These are phyloP conservation scores for Cladopsammia gracilis DNA, from an alignment of 64 coral and sea anemone genomes.

Conservation along the genomic window DNA sequence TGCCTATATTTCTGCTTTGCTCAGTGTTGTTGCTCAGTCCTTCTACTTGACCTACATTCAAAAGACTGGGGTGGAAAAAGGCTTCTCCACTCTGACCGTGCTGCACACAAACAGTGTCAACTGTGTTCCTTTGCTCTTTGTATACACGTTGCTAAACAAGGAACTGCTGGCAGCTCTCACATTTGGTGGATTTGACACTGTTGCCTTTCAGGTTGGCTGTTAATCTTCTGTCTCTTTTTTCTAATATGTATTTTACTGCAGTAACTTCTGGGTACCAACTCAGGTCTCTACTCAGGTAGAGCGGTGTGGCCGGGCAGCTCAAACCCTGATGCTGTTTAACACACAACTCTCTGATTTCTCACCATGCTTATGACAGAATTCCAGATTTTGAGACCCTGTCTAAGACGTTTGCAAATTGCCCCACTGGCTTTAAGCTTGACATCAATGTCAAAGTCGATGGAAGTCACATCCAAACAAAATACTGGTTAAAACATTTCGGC, in stretches of 20 bases:
- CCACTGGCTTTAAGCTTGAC: too few relatives aligned
- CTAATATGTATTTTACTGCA: background rate
- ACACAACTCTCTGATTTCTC: too few relatives aligned
- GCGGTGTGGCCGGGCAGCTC: too few relatives aligned
- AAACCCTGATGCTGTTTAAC: too few relatives aligned
- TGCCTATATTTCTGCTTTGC: constrained; percentile 69
- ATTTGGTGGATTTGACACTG: background rate
- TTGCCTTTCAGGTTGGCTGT: constrained; percentile 68
- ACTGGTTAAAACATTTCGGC: too few relatives aligned
- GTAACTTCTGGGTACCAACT: too few relatives aligned
- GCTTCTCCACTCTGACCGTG: constrained; percentile 63
- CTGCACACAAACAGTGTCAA: constrained; percentile 81
- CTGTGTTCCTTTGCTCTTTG: constrained; percentile 70
- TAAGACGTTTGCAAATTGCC: too few relatives aligned
- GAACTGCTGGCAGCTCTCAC: constrained; percentile 38
- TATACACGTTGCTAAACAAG: constrained; percentile 61
- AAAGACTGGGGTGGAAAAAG: constrained; percentile 72
- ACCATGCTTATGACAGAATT: too few relatives aligned
- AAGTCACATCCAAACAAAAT: too few relatives aligned
- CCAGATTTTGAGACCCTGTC: too few relatives aligned
- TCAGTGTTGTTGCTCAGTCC: constrained; percentile 75
- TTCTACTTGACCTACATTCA: constrained; percentile 80
- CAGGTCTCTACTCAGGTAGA: too few relatives aligned
- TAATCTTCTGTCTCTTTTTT: background rate
- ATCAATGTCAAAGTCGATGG: too few relatives aligned